Conservation (phyloP, 2,797 vertebrate genomes). For the Pseudochromis fuscus region DNA sequence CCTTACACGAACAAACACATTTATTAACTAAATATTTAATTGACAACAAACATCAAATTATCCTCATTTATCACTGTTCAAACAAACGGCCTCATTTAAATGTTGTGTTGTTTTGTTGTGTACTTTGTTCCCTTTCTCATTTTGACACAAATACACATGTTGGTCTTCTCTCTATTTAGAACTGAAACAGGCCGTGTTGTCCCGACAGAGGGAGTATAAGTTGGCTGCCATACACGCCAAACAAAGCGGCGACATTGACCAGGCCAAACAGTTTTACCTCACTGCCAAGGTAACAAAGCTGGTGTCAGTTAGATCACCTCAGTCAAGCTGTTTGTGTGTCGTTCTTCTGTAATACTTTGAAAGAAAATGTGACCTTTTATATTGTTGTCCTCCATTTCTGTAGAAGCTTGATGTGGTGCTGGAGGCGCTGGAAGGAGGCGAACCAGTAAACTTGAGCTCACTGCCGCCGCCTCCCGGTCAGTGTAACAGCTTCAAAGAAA, state of each 20-base stretch:
- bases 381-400: constrained; percentile 11
- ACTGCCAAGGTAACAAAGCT: constrained; percentile 86
- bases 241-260: constrained; percentile 84
- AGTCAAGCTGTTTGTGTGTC: neutral
- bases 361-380: constrained; percentile 3
- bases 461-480: constrained; percentile 90
- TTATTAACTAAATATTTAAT: no score
- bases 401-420: constrained; percentile 85
- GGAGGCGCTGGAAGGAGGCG: constrained; percentile 83
- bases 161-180: constrained; percentile 63
- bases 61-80: no score
- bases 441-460: constrained; percentile 81
- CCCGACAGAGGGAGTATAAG: constrained; percentile 90
- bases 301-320: neutral
- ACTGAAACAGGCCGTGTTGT: constrained; percentile 82
- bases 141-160: neutral
- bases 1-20: no score
- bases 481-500: constrained; percentile 24
- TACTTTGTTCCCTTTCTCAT: neutral
- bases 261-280: constrained; percentile 85
- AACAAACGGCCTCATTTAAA: neutral
- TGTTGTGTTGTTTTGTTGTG: neutral
- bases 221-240: constrained; percentile 89
- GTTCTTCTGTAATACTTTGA: neutral
- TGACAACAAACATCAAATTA: no score